Conservation (phyloP, 2,113 vertebrate species). For the Xiphorhynchus elegans region DNA sequence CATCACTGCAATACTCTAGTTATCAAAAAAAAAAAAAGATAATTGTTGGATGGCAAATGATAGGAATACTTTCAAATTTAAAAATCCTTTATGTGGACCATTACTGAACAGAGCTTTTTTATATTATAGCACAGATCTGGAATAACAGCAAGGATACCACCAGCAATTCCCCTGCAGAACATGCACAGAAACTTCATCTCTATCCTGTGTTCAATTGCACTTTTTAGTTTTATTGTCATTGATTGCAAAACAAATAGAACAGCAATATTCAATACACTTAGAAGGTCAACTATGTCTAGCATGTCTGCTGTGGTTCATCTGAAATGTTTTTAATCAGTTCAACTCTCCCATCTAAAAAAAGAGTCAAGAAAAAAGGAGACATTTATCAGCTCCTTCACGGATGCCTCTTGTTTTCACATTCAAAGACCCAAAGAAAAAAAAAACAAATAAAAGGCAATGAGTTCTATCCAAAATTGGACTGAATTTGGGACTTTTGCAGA, state of each 20-base stretch:
- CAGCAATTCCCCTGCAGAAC: neutral
- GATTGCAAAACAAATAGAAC: neutral
- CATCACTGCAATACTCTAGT: neutral
- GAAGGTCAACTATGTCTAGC: neutral
- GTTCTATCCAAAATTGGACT: neutral
- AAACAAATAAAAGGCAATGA: neutral
- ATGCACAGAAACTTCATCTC: neutral
- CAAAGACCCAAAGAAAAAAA: neutral
- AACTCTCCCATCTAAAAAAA: neutral
- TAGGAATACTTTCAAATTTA: neutral
- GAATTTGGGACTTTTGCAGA: neutral
- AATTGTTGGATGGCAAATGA: neutral
- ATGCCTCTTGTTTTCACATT: neutral
- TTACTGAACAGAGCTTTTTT: neutral
- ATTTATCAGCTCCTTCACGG: neutral
- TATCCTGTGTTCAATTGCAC: neutral
- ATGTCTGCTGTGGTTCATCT: neutral
- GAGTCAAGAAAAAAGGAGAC: neutral
- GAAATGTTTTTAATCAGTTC: neutral
- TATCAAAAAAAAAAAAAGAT: neutral
- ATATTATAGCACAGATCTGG: neutral
- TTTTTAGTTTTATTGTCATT: neutral
- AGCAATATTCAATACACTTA: neutral
- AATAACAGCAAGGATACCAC: neutral
- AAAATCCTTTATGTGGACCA: accelerated